Base-by-base conservation (phyloP, 2,797 vertebrate genomes). In the Pseudochirops corinnae region DNA sequence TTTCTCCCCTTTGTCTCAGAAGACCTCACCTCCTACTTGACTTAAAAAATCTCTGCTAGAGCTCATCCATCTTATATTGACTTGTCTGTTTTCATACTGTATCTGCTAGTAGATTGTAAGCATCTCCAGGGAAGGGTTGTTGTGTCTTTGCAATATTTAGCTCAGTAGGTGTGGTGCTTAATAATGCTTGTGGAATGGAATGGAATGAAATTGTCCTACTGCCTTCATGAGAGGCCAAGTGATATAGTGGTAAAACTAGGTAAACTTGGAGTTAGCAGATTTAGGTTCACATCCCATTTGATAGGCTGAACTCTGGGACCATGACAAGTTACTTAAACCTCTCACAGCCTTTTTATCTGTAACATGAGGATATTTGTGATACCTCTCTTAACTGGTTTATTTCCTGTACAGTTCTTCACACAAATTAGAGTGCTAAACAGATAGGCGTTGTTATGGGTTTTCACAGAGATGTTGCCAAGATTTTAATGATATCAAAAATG, bases 401-500 rank as follows among this genome's bases (percentile, higher is more conserved):
- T 87, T 87, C 24, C 7, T 46, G 10, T 5, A 87, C 74, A 11
- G 24, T 26, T 0, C 3, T 87, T 87, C 39, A 87, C 1, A 46
- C 9, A 46, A 46, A 6, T 21, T 9, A 39, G 6, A 46, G 18
- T 46, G 9, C 74, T 46, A 46, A 82, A 46, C 21, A 50, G 21
- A 87, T 50, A 26, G 39, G 21, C 4, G 3, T 50, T 50, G n/a
- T n/a, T 67, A 87, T 87, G 74, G 24, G 3, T 87, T 50, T 87
- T 87, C 39, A 87, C 74, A 46, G 24, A 87, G 67, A 74, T 16
- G n/a, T 57, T 97, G 91, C 56, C 90, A 93, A 67, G 46, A 96
- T 11, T 90, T 96, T 4, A 90, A 29, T 90, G 95, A 26, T 95
- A 94, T 94, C 28, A 95, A 94, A 97, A 94, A 94, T 94, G 95